Evolutionary conservation across 2,888 invertebrate species (phyloP).

Genomic region (Pandemis corylana): DNA sequence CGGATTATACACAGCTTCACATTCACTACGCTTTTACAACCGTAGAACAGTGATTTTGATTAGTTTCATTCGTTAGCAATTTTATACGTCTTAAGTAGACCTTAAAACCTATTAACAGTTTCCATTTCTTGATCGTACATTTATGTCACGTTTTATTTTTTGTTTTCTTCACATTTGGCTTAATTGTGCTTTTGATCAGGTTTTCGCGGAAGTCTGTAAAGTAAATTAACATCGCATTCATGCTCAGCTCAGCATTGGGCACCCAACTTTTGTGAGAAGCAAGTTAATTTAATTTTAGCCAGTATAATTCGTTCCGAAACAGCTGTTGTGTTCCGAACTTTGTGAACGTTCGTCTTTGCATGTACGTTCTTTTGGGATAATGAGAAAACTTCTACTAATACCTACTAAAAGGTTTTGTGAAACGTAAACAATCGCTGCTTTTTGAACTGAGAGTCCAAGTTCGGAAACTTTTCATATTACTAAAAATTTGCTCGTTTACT

Average conservation of each 20-base stretch:
- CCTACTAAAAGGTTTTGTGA: slow-evolving; percentile 33
- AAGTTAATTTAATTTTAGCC: slow-evolving; percentile 35
- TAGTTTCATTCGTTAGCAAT: slow-evolving; percentile 4
- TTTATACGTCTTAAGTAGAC: not conserved
- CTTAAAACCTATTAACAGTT: not conserved
- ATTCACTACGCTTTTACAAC: slow-evolving; percentile 7
- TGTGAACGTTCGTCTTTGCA: slow-evolving; percentile 29
- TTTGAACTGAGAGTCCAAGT: slow-evolving; percentile 23
- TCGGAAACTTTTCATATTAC: slow-evolving; percentile 20
- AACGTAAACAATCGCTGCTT: slow-evolving; percentile 25
- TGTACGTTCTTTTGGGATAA: slow-evolving; percentile 29
- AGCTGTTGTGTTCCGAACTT: slow-evolving; percentile 32
- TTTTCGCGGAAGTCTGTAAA: slow-evolving; percentile 10
- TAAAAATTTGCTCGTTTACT: slow-evolving; percentile 21
- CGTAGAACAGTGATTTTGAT: slow-evolving; percentile 6
- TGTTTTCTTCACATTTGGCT: not conserved
- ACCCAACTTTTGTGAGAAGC: slow-evolving; percentile 8
- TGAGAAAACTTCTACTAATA: slow-evolving; percentile 39
- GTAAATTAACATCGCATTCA: slow-evolving; percentile 30
- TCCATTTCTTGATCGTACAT: not conserved
- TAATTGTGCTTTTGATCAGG: slow-evolving; percentile 1
- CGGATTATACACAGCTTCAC: slow-evolving; percentile 7
- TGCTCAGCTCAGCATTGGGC: slow-evolving; percentile 8
- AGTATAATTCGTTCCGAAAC: slow-evolving; percentile 35
- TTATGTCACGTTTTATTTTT: not conserved